Base-by-base conservation (phyloP, 2,888 invertebrate genomes). In the Ormyrus nitidulus region DNA sequence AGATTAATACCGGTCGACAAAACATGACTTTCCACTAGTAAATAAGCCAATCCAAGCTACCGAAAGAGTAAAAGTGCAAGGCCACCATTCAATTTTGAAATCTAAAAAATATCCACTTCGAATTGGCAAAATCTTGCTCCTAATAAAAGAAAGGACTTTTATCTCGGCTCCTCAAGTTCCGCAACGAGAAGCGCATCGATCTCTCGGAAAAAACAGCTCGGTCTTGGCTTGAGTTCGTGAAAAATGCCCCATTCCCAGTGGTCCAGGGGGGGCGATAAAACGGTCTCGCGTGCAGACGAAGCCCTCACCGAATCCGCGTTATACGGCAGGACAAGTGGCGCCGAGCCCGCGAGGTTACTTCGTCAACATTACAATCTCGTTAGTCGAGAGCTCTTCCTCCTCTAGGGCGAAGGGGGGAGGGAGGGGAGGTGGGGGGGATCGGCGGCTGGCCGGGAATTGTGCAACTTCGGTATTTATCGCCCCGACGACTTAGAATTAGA, bases 381-480 rank as follows among this genome's bases (percentile, higher is more conserved):
- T 79, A 79, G 70, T 51, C 69, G 65, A 56, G 34, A 34, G 64
- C 53, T 49, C 59, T 79, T 78, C 54, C 64, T 64, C 61, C 54
- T 49, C 13, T 19, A 44, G 48, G 11, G 62, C 49, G 51, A 58
- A 9, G 6, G 8, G 46, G 59, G 59, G 11, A 6, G 13, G 34
- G 8, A 53, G 10, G 65, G 2, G 1, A 0, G 13, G 44, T 13
- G 13, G 54, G 13, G 53, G 48, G 53, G 59, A 51, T 34, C 48
- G 54, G 51, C 69, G 13, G 56, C 65, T 56, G 53, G 72, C 59
- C 70, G 61, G 54, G 62, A 76, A 72, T 71, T 65, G 76, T 72
- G 72, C 80, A 80, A 77, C 80, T 80, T 77, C 8, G 73, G 80
- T 80, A 80, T 80, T 80, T 80, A 80, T 80, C 77, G 73, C 69